Base-by-base conservation (phyloP, 2,888 invertebrate genomes). In the Diaprepes abbreviatus region DNA sequence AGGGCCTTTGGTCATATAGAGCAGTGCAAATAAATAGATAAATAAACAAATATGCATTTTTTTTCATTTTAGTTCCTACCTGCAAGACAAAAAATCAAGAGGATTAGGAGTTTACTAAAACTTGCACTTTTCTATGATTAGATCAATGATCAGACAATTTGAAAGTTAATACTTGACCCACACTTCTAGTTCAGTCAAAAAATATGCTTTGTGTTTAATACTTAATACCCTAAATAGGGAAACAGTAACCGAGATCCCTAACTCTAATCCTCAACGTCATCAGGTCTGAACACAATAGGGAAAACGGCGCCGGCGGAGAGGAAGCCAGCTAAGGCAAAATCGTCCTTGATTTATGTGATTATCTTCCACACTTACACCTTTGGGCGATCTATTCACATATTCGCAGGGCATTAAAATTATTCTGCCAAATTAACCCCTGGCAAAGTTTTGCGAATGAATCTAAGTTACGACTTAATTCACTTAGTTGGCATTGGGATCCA, bases 321-420 rank as follows among this genome's bases (percentile, higher is more conserved):
- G 35, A 57, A 60, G 28, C 33, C 28, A 48, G 43, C 45, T 38
- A 36, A 33, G 38, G 54, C 59, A 45, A 17, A 62, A 55, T 66
- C 48, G 43, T 48, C 67, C 72, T 69, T 75, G 75, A 74, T 75
- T 74, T 74, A 75, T 72, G 70, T 63, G 74, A 74, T 74, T 75
- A 75, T 74, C 74, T 73, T 70, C 72, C 72, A 72, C 69, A 72
- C 70, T 76, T 68, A 72, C 74, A 74, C 74, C 74, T 74, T 72
- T 64, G 59, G 72, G 69, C 65, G 66, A 70, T 74, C 72, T 45
- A 74, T 72, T 74, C 74, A 75, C 73, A 74, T 70, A 70, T 70
- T 70, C 70, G 58, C 69, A 50, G 63, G 24, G 71, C 54, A 71
- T 71, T 71, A 71, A 71, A 71, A 71, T 71, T 71, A 71, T 71